Percentiles rank a stretch among this genome's conserved stretches.
Conservation (phyloP, 1,140 invertebrate genomes). For the Babylonia areolata region DNA sequence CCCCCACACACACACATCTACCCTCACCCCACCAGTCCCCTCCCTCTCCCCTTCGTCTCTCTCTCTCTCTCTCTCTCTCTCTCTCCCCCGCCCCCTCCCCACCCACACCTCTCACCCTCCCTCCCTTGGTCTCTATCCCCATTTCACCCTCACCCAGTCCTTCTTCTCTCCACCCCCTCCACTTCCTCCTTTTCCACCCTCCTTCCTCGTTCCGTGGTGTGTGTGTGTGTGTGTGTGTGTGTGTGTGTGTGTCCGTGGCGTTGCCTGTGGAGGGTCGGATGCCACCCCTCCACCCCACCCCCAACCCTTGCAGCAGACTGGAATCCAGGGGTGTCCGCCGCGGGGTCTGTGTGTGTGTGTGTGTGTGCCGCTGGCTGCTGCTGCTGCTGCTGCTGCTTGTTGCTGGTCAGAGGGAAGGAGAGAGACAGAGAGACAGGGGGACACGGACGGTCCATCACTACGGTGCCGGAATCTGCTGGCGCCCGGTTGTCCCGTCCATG, state of each 20-base stretch:
- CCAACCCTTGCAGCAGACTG: no score
- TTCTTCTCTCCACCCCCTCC: not conserved
- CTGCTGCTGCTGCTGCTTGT: no score
- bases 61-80: constrained; percentile 15
- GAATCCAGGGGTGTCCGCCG: no score
- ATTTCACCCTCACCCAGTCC: not conserved
- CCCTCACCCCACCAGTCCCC: not conserved
- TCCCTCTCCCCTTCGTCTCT: not conserved
- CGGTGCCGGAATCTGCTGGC: no score
- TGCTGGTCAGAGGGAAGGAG: not conserved
- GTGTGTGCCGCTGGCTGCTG: no score
- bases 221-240: no score
- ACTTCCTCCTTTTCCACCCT: not conserved
- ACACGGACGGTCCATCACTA: no score
- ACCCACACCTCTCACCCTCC: not conserved
- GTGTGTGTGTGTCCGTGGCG: no score
- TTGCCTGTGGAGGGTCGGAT: no score
- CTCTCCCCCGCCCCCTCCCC: constrained; percentile 6
- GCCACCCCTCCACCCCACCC: no score
- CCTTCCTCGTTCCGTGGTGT: not conserved
- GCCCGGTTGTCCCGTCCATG: no score
- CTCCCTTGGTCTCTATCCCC: not conserved
- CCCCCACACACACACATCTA: not conserved
- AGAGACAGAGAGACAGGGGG: not conserved
- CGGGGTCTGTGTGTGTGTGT: no score